Conservation (phyloP, 2,888 invertebrate genomes). For the Nemurella pictetii region DNA sequence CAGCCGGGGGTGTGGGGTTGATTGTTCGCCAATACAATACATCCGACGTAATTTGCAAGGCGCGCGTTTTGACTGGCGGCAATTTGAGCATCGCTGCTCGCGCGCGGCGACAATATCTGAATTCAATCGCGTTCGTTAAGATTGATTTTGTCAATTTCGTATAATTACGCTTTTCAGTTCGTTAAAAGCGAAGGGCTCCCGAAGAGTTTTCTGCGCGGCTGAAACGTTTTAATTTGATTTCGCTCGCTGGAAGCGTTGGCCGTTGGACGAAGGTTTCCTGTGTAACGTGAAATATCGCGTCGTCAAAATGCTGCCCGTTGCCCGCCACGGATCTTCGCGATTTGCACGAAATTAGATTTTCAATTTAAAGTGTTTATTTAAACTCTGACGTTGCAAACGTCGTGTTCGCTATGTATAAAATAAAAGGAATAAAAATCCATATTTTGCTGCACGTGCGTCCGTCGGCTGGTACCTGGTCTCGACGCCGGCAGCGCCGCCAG, state of each 20-base stretch:
- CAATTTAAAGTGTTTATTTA: background rate
- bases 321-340: background rate
- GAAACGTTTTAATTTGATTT: background rate
- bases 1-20: background rate
- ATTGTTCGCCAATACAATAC: background rate
- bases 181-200: background rate
- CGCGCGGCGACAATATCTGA: background rate
- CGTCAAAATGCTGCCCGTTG: background rate
- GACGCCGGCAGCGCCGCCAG: too few relatives aligned
- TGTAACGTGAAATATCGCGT: background rate
- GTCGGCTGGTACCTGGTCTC: too few relatives aligned
- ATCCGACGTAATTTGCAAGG: background rate
- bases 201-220: background rate
- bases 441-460: too few relatives aligned
- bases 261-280: background rate
- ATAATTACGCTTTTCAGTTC: background rate
- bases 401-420: background rate
- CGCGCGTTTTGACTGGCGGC: background rate
- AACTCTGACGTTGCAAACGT: background rate
- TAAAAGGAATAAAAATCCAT: background rate
- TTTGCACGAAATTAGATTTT: background rate
- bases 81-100: background rate
- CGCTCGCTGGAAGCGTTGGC: background rate
- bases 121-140: background rate
- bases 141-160: background rate